Base-by-base conservation (phyloP, 2,113 vertebrate genomes). In the Phrynocephalus versicolor region DNA sequence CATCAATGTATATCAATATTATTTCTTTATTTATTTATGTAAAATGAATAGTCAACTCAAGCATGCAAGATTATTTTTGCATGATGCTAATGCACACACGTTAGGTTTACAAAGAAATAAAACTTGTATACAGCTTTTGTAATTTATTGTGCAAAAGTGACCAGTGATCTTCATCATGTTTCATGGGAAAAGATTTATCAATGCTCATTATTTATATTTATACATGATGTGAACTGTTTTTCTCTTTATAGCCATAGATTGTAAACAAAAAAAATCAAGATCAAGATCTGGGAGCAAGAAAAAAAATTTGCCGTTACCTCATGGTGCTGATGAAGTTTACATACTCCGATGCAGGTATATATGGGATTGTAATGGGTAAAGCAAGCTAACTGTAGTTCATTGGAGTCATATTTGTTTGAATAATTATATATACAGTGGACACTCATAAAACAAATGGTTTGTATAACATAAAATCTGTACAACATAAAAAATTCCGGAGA, bases 241-340 rank as follows among this genome's bases (percentile, higher is more conserved):
- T 91, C 92, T 92, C 88, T 93, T 95, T 96, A 87, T 95, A 99
- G 98, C 96, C 92, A 96, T 97, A 94, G 97, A 98, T 92, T 98
- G 97, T 96, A 98, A 97, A 86, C 97, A 97, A 94, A 98, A 98
- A 96, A 98, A 97, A 95, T 97, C 96, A 88, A 97, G 98, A 91
- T 99, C 98, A 91, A 97, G 97, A 95, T 98, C 98, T 77, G 98
- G 97, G 91, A 97, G 97, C 89, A 98, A 98, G 95, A 98, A 97
- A 95, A 98, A 98, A 95, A 93, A 96, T 94, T 95, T 97, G 88
- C 93, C 96, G 6, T 96, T 98, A 96, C 95, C 97, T 93, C 98
- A 99, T 91, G 97, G 97, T 88, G 97, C 98, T 94, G 98, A 99
- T 94, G 98, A 99, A 96, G 97, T 97, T 95, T 98, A 98, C 96